A percentile compares a stretch with the other conserved stretches of the same genome.
Conservation (phyloP, 1,140 invertebrate species). For the Lamellibrachia luymesi region DNA sequence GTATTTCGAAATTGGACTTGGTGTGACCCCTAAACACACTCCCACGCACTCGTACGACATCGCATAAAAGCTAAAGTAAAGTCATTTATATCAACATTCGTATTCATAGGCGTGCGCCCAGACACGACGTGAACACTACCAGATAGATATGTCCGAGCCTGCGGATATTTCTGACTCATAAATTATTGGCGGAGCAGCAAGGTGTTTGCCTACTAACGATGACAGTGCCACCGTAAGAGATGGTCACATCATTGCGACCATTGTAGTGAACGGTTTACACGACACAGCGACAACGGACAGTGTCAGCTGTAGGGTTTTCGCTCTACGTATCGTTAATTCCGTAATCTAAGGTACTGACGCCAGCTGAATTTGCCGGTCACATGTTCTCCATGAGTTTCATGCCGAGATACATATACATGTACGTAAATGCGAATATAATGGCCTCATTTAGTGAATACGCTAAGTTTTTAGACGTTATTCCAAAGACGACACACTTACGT, state of each 20-base stretch:
- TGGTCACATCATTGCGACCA: background rate
- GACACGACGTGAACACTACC: background rate
- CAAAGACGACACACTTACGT: too few relatives aligned
- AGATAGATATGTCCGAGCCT: background rate
- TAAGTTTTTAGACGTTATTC: too few relatives aligned
- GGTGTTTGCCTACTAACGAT: background rate
- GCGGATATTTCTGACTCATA: background rate
- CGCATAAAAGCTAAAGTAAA: background rate
- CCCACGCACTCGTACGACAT: background rate
- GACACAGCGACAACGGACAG: background rate
- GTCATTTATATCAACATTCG: background rate
- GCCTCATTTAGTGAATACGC: too few relatives aligned
- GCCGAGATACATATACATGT: too few relatives aligned
- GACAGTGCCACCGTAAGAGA: background rate
- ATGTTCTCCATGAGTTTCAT: too few relatives aligned
- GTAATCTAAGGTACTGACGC: too few relatives aligned
- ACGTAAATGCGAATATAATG: too few relatives aligned
- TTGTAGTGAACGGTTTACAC: background rate
- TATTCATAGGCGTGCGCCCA: background rate
- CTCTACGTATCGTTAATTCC: too few relatives aligned
- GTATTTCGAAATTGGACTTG: too few relatives aligned
- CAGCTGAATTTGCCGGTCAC: too few relatives aligned
- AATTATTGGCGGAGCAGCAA: background rate
- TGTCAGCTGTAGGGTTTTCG: too few relatives aligned
- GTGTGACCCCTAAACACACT: background rate